These are phyloP conservation scores for Timandra comae DNA, from an alignment of 2,888 invertebrate species.

Conservation along the genomic window DNA sequence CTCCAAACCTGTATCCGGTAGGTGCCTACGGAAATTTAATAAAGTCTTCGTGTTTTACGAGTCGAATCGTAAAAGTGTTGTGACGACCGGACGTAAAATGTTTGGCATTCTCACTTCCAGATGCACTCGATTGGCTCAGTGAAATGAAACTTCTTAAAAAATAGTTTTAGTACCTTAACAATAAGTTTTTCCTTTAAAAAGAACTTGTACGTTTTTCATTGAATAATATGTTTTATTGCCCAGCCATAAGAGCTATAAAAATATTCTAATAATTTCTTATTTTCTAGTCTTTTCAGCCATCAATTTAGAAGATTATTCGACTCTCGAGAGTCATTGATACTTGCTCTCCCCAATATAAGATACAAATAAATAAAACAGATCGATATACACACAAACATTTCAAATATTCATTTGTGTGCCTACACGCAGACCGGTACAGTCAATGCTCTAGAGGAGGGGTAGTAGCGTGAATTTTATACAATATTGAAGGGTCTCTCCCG, in stretches of 20 bases:
- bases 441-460: constrained; percentile 31
- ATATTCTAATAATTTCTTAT: too few species aligned
- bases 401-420: constrained; percentile 33
- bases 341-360: too few species aligned
- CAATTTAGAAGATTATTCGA: too few species aligned
- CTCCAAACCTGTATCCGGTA: too few species aligned
- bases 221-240: too few species aligned
- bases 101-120: constrained; percentile 25
- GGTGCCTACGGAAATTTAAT: constrained; percentile 43
- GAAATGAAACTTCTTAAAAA: too few species aligned
- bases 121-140: constrained; percentile 7
- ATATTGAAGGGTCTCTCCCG: constrained; percentile 47
- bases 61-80: constrained; percentile 48
- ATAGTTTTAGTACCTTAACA: too few species aligned
- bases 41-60: constrained; percentile 49
- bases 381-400: constrained; percentile 9
- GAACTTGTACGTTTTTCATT: too few species aligned
- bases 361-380: constrained; percentile 11
- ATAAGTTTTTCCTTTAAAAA: too few species aligned
- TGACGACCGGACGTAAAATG: constrained; percentile 34
- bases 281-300: too few species aligned
- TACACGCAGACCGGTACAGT: constrained; percentile 36
- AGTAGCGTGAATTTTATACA: constrained; percentile 54
- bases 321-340: too few species aligned
- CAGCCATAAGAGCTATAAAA: too few species aligned